phyloP scores from a whole-genome alignment of 92 coral and sea anemone genomes.

The Bergia sp. region DNA sequence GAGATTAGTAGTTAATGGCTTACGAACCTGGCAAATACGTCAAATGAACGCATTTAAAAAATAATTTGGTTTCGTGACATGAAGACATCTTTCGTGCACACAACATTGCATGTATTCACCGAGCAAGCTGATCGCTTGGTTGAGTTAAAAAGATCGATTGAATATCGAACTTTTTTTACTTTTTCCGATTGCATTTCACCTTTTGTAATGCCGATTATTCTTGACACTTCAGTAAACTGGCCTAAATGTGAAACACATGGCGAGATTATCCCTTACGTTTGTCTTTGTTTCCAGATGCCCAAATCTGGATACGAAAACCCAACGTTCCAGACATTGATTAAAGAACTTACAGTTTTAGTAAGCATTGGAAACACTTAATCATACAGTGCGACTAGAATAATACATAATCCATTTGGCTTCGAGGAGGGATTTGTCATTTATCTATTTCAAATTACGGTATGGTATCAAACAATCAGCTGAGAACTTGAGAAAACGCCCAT shows the following conservation, averaged over 20 bases:
- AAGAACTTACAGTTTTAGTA: not conserved
- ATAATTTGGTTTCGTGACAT: constrained; percentile 38
- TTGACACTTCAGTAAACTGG: not conserved
- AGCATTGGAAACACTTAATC: not conserved
- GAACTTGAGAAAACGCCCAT: constrained; percentile 16
- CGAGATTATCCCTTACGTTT: not conserved
- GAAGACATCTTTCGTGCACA: constrained; percentile 3
- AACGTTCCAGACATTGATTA: not conserved
- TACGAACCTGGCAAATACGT: not conserved
- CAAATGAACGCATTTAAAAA: not conserved
- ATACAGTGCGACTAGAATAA: not conserved
- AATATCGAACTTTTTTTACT: not conserved
- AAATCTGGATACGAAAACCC: not conserved
- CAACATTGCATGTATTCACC: constrained; percentile 35
- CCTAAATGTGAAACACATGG: not conserved
- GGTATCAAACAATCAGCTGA: not conserved
- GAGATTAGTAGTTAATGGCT: not conserved
- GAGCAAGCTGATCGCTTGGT: not conserved
- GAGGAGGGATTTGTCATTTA: constrained; percentile 19
- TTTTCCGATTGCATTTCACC: not conserved
- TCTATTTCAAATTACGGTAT: not conserved
- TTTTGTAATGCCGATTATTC: constrained; percentile 3
- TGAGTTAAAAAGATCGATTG: not conserved
- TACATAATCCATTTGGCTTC: constrained; percentile 14
- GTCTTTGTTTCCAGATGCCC: not conserved